Evolutionary conservation across 2,888 invertebrate species (phyloP).

Genomic region (Ptilodon capucinus): DNA sequence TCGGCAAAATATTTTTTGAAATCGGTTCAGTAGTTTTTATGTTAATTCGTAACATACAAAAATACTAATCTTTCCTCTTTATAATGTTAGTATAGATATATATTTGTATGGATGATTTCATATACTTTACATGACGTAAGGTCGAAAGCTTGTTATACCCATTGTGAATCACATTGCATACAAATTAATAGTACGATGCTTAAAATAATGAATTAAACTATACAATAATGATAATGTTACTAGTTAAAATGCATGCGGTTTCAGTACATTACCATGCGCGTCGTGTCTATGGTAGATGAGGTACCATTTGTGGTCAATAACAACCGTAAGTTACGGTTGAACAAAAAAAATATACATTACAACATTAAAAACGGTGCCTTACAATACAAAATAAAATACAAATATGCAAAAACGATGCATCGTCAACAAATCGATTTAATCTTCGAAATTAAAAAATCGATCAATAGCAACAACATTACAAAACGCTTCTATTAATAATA

Average conservation of each 20-base stretch:
- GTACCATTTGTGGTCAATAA: constrained; percentile 36
- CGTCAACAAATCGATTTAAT: constrained; percentile 7
- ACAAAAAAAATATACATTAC: constrained; percentile 4
- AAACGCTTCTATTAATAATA: no score
- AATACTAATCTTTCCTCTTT: no score
- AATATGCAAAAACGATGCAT: constrained; percentile 29
- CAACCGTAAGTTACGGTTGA: constrained; percentile 21
- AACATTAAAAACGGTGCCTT: constrained; percentile 17
- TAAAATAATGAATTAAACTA: constrained; percentile 12
- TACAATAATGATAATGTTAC: constrained; percentile 30
- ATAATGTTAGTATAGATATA: no score
- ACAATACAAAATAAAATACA: constrained; percentile 14
- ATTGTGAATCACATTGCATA: no score
- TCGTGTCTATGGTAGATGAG: constrained; percentile 28
- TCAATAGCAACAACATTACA: background rate
- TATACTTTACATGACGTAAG: no score
- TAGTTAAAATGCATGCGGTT: constrained; percentile 37
- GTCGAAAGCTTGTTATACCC: no score
- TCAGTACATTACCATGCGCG: constrained; percentile 30
- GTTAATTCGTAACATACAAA: no score
- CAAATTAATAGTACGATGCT: constrained; percentile 9
- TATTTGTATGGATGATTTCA: no score
- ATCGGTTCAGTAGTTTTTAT: no score
- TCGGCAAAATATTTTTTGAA: no score
- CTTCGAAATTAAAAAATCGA: constrained; percentile 3